A percentile compares a stretch with the other conserved stretches of the same genome.
Evolutionary conservation across 2,888 invertebrate species (phyloP).

Genomic region (Icerya purchasi): DNA sequence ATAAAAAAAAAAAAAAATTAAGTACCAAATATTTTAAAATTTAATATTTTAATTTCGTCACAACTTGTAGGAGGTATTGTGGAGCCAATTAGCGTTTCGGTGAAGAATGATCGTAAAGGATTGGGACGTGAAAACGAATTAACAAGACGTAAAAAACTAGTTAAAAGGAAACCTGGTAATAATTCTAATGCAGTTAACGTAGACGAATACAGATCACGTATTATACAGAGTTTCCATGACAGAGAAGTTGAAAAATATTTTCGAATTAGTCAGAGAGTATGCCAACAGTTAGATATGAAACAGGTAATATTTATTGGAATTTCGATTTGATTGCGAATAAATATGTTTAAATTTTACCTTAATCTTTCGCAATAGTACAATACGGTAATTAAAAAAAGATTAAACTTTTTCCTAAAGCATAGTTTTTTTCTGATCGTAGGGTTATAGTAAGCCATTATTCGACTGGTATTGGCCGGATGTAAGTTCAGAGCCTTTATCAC

Average conservation of each 20-base stretch:
- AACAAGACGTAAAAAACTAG: constrained; percentile 24
- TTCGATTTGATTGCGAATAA: too few relatives aligned
- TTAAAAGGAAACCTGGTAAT: constrained; percentile 19
- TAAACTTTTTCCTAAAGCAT: too few relatives aligned
- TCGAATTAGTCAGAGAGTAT: constrained; percentile 31
- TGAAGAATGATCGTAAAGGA: constrained; percentile 40
- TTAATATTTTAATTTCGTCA: constrained; percentile 5
- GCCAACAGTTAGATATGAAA: constrained; percentile 34
- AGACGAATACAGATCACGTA: constrained; percentile 31
- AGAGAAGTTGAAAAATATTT: constrained; percentile 28
- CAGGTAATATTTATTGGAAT: too few relatives aligned
- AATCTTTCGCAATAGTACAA: too few relatives aligned
- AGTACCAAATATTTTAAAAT: background rate
- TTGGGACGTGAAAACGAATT: constrained; percentile 33
- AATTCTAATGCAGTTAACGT: constrained; percentile 19
- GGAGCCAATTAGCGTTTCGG: constrained; percentile 39
- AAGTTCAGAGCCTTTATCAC: background rate
- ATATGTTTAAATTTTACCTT: too few relatives aligned
- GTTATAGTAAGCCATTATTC: background rate
- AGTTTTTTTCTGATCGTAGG: background rate
- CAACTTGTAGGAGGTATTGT: constrained; percentile 27
- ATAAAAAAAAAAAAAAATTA: too few relatives aligned
- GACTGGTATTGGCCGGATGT: background rate
- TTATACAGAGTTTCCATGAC: constrained; percentile 30
- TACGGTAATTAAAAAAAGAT: too few relatives aligned